Evolutionary conservation across 2,797 vertebrate species (phyloP), one percentile per base, ranked within the genome.

Genomic region (Eupleurogrammus muticus): DNA sequence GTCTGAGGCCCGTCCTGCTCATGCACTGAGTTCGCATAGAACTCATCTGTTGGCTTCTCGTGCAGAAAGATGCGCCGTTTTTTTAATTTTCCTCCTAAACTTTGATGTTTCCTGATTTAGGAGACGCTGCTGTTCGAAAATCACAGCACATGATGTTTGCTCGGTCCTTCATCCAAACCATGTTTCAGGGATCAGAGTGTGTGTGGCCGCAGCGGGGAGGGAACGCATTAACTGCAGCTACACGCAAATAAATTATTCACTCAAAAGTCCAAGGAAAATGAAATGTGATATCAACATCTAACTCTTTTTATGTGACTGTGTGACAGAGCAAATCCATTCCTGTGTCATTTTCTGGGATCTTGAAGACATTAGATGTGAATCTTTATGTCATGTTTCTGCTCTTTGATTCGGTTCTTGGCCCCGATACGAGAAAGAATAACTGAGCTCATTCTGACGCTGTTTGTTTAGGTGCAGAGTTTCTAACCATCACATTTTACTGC

Each of bases 341-440:
- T 20, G 19, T 66, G 49, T 82, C 68, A 40, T 52, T 81, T 83
- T 73, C 49, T 70, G 72, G 63, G 70, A 84, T 78, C 60, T 75
- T 82, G 73, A 75, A 89, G 69, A 70, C 84, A 83, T 84, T 69
- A 70, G 49, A 32, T 9, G 44, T 70, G 28, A 67, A 65, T 71
- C 44, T 19, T 62, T 55, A 75, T 80, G 48, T 51, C 75, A 32
- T 72, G 70, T 70, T 80, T 70, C 73, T 62, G 40, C 32, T 64
- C 85, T 85, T 89, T 88, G 80, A 88, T 89, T 85, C 71, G 62
- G 81, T 86, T 79, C 85, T 86, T 86, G 86, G 84, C 87, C 87
- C 78, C 23, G 77, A 71, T 83, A 86, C 85, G 83, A 82, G 44
- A 78, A 11, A 73, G 59, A 79, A 81, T 52, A 50, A 24, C 69